Evolutionary conservation across 2,888 invertebrate genomes (phyloP), one percentile per base, ranked within the genome.

Genomic region (Lepidonotus clava): DNA sequence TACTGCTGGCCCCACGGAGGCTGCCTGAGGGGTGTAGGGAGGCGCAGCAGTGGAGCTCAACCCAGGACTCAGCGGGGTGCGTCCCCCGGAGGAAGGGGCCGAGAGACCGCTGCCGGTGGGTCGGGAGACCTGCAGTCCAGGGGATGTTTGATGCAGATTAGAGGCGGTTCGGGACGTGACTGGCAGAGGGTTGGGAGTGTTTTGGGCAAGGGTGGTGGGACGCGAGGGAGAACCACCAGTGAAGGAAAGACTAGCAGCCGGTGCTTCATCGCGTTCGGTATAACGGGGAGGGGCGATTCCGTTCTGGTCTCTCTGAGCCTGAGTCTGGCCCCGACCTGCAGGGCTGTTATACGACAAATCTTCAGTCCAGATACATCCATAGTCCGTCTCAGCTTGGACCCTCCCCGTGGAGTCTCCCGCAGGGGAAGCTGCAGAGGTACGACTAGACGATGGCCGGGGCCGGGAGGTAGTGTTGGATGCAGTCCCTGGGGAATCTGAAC

Each of bases 341-440:
- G 46, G 61, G 28, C 24, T 61, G 46, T 18, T 46, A 18, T 46
- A 11, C 8, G 46, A 11, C 8, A 18, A 11, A 46, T 46, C 18
- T 46, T 18, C 71, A 5, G 34, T 34, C 71, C 71, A 71, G 71
- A 71, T 71, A 38, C 34, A 34, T 11, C 71, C 71, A 36, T 71
- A 71, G 14, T 71, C 71, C 1, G 71, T 38, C 71, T 71, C 71
- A 11, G 61, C 61, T 32, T 18, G 61, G 11, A 28, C 28, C 28
- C 61, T 6, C 11, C 28, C 1, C 4, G 61, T 4, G 4, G 61
- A 1, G 24, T n/a, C 8, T 61, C 24, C n/a, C 11, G 61, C 8
- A 4, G 21, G 28, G 28, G 61, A 28, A 11, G 61, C 11, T 18
- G 28, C 28, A 11, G 61, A 4, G 56, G 56, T n/a, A 5, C 14